Base-by-base conservation (phyloP, 2,888 invertebrate species). In the Schizaphis graminum region DNA sequence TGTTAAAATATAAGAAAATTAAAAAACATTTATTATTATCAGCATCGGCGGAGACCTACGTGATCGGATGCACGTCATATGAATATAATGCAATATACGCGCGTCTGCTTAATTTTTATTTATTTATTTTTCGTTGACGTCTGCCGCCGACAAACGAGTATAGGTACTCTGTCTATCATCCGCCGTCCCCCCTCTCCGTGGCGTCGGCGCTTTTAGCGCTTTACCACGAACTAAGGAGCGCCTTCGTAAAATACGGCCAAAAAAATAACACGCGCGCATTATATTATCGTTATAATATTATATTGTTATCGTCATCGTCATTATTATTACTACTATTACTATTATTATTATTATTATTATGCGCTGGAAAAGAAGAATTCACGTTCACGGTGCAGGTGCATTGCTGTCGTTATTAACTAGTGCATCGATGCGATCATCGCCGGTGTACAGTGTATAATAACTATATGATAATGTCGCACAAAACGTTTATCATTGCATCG, bases 51-150 rank as follows among this genome's bases (percentile, higher is more conserved):
- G n/a, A 47, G 53, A 53, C 91, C 49, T 84, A 91, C 91, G 77
- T 84, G 77, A 84, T 77, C 91, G 53, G 84, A 53, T 24, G 84
- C 61, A 91, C 77, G 91, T 91, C 35, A 35, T 26, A 26, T 41
- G 16, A 44, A 85, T 28, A 44, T 44, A 47, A 28, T 21, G 44
- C 44, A 47, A 87, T 28, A 47, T 0, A 41, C 90, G 67, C 4
- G 57, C 90, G 67, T 61, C 24, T 35, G n/a, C 49, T 77, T 77
- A 35, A 77, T 77, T 77, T 35, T 77, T 53, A 53, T 67, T 77
- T 77, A 35, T 77, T 26, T 89, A 35, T 53, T 53, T 13, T 57
- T 26, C 7, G 11, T 44, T 44, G n/a, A 2, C 21, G 7, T 35
- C n/a, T n/a, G n/a, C 21, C 56, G 24, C 61, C 90, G n/a, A 90